phyloP scores from a whole-genome alignment of 2,888 invertebrate genomes.

The Thymelicus lineola region DNA sequence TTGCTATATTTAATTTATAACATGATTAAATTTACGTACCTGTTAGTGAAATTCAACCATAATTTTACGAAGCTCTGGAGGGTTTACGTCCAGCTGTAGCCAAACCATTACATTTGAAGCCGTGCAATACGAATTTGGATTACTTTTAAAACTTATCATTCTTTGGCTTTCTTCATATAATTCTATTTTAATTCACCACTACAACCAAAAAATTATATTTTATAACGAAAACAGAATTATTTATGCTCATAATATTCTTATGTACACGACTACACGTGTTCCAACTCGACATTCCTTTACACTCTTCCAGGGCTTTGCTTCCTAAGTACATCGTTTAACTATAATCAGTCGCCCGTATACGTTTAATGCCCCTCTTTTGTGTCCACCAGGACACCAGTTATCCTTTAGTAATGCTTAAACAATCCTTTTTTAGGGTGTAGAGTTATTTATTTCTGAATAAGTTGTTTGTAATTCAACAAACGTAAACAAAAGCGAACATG shows the following conservation, averaged over 20 bases:
- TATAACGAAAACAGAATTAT: background rate
- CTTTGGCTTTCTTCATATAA: too few relatives aligned
- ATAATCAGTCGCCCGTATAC: constrained; percentile 77
- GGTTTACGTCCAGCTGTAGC: too few relatives aligned
- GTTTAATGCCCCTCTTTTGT: constrained; percentile 56
- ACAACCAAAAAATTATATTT: background rate
- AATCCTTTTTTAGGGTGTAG: background rate
- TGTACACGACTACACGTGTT: background rate
- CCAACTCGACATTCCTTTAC: background rate
- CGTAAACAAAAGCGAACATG: too few relatives aligned
- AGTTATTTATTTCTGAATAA: background rate
- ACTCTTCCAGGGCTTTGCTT: constrained; percentile 49
- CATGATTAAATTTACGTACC: too few relatives aligned
- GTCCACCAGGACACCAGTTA: constrained; percentile 44
- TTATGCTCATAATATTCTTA: background rate
- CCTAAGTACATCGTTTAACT: constrained; percentile 65
- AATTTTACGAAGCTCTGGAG: too few relatives aligned
- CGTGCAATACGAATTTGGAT: too few relatives aligned
- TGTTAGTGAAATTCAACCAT: too few relatives aligned
- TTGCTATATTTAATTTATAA: too few relatives aligned
- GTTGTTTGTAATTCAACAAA: background rate
- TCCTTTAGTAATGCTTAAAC: background rate
- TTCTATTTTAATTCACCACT: too few relatives aligned
- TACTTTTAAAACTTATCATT: too few relatives aligned
- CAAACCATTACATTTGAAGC: too few relatives aligned